Conservation (phyloP, 2,113 vertebrate genomes). For the Otolemur garnettii region DNA sequence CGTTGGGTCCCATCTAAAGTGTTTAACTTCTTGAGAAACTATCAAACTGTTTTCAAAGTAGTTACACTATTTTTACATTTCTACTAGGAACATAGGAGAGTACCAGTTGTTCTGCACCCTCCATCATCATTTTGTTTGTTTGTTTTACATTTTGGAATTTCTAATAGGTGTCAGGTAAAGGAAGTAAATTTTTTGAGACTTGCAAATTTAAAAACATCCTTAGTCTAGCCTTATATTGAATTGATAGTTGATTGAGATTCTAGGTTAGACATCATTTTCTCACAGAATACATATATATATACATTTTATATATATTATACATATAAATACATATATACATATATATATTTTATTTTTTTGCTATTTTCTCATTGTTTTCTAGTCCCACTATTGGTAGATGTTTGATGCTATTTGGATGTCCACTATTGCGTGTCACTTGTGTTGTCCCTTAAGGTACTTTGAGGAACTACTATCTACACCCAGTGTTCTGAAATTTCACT, state of each 20-base stretch:
- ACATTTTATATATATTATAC: too few species aligned
- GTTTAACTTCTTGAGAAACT: conserved; percentile 14
- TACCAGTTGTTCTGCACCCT: not conserved
- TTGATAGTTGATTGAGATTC: not conserved
- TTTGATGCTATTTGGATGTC: conserved; percentile 19
- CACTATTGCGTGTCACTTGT: not conserved
- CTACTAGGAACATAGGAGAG: not conserved
- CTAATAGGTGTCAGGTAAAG: not conserved
- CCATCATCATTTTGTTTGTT: not conserved
- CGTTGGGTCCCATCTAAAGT: not conserved
- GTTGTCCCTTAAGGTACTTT: not conserved
- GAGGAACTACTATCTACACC: not conserved
- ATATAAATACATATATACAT: too few species aligned
- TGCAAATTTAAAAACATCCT: not conserved
- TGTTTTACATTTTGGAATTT: conserved; percentile 2
- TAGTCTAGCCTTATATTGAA: conserved; percentile 2
- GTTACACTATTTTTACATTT: not conserved
- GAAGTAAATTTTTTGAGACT: not conserved
- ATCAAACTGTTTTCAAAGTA: conserved; percentile 13
- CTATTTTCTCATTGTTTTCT: not conserved
- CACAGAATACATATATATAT: not conserved
- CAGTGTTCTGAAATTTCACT: conserved; percentile 18
- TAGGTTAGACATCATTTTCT: not conserved
- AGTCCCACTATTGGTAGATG: not conserved
- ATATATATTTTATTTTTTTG: too few species aligned